Conservation (phyloP, 2,888 invertebrate genomes). For the Melanotus villosus region DNA sequence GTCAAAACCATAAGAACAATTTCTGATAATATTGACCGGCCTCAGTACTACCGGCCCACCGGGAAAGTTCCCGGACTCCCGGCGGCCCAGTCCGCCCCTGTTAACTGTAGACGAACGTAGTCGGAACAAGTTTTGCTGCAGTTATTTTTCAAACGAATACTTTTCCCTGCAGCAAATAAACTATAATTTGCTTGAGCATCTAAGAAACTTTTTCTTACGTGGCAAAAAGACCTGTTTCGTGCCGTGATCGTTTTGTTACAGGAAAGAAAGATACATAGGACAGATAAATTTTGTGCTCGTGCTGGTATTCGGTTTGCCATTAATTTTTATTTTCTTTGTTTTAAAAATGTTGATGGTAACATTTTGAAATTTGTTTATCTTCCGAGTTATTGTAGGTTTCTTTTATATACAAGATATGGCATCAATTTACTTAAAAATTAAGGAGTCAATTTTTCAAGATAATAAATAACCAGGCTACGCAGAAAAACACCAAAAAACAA, state of each 20-base stretch:
- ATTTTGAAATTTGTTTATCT: not conserved
- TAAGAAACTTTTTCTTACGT: slow-evolving; percentile 7
- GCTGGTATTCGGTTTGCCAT: not conserved
- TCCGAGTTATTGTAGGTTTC: not conserved
- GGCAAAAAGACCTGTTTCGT: not conserved
- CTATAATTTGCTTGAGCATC: slow-evolving; percentile 8
- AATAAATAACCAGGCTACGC: not conserved
- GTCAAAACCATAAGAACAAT: no score
- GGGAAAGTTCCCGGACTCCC: no score
- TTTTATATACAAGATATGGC: no score
- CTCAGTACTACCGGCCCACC: no score
- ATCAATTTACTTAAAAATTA: no score
- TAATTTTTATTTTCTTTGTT: not conserved
- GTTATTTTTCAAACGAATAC: slow-evolving; percentile 3
- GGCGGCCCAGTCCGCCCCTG: no score
- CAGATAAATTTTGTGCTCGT: not conserved
- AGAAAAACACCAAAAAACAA: not conserved
- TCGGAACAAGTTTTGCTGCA: not conserved
- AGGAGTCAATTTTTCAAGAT: not conserved
- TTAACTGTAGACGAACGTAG: slow-evolving; percentile 7
- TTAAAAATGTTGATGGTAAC: not conserved
- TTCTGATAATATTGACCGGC: no score
- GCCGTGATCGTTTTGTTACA: slow-evolving; percentile 4
- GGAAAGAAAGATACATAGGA: not conserved
- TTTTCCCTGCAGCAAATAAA: slow-evolving; percentile 2